These are phyloP conservation scores for Campoletis raptor DNA, from an alignment of 2,888 invertebrate genomes.

Conservation along the genomic window DNA sequence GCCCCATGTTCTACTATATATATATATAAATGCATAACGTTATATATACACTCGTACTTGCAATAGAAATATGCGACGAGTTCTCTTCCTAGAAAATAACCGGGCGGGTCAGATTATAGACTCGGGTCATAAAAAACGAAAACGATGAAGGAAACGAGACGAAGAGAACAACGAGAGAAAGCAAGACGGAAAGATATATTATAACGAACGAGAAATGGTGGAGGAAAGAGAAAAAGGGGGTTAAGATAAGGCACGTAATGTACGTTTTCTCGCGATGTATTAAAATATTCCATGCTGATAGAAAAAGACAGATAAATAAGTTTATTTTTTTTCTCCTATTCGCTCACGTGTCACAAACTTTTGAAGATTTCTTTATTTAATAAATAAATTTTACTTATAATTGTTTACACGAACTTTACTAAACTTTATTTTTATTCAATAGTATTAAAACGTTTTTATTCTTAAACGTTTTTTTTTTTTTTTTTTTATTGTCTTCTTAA, in stretches of 20 bases:
- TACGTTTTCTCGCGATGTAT: conserved; percentile 65
- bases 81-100: conserved; percentile 61
- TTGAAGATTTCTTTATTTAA: not conserved
- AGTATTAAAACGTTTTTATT: too few relatives aligned
- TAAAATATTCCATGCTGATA: conserved; percentile 62
- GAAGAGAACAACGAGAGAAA: conserved; percentile 54
- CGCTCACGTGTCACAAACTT: not conserved
- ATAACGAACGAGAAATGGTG: conserved; percentile 21
- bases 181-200: conserved; percentile 42
- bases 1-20: too few relatives aligned
- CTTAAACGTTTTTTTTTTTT: too few relatives aligned
- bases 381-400: not conserved
- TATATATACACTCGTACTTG: not conserved
- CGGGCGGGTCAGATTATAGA: conserved; percentile 64
- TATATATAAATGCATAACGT: conserved; percentile 5
- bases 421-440: not conserved
- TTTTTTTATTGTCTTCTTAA: not conserved
- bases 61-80: conserved; percentile 48
- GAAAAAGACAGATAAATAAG: not conserved
- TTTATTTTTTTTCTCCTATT: not conserved
- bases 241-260: conserved; percentile 64
- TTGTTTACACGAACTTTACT: not conserved
- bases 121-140: conserved; percentile 58
- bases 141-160: conserved; percentile 55
- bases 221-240: not conserved